These are phyloP conservation scores for Threskiornis aethiopicus DNA, from an alignment of 2,797 vertebrate genomes.

Conservation along the genomic window DNA sequence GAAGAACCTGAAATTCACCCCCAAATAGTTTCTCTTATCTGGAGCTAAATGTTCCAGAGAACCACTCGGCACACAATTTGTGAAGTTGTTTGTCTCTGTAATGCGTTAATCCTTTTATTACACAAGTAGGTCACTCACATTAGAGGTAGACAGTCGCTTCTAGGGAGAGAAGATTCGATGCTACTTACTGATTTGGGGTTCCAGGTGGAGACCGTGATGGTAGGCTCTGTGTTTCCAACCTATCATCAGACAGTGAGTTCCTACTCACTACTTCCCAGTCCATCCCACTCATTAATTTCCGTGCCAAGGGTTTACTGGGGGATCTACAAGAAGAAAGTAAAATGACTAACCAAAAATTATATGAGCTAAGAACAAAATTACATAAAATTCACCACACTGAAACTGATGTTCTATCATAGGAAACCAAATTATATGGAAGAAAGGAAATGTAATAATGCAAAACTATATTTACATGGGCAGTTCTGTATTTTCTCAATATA, in stretches of 20 bases:
- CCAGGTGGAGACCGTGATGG: slow-evolving; percentile 95
- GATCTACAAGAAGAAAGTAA: slow-evolving; percentile 80
- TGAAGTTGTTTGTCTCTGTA: not conserved
- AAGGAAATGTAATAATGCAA: not conserved
- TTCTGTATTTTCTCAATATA: not conserved
- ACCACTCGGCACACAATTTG: not conserved
- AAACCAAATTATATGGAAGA: not conserved
- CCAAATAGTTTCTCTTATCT: not conserved
- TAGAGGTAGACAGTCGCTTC: not conserved
- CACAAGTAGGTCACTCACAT: not conserved
- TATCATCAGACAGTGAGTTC: slow-evolving; percentile 93
- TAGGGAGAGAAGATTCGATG: not conserved
- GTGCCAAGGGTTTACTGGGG: slow-evolving; percentile 92
- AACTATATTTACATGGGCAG: not conserved
- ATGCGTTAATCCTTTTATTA: not conserved
- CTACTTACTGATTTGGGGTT: slow-evolving; percentile 94
- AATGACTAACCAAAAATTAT: not conserved
- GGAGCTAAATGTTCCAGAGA: not conserved
- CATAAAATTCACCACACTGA: not conserved
- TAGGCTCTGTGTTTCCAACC: slow-evolving; percentile 95
- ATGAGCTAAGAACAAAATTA: not conserved
- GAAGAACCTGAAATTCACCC: not conserved
- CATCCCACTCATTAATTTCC: slow-evolving; percentile 87
- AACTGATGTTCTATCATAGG: not conserved
- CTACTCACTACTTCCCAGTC: slow-evolving; percentile 96